Evolutionary conservation across 2,888 invertebrate genomes (phyloP).

Genomic region (Liopterus haemorrhoidalis): DNA sequence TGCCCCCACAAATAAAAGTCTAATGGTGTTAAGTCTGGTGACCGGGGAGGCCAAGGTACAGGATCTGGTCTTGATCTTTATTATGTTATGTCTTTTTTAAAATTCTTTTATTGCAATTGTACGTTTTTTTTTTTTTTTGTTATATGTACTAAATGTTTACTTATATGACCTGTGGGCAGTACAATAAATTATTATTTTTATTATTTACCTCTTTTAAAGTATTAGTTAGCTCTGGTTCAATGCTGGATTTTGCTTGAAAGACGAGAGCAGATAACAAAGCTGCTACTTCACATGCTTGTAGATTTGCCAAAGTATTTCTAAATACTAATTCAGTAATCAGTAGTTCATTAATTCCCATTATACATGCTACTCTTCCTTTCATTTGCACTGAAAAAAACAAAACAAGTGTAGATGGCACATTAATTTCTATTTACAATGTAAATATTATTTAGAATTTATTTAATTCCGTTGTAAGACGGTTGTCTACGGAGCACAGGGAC

Average conservation of each 20-base stretch:
- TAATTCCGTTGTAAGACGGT: too few species aligned
- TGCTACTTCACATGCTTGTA: constrained; percentile 87
- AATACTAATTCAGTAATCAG: constrained; percentile 92
- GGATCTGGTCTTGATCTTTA: too few species aligned
- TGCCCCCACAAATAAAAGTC: too few species aligned
- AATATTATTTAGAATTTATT: too few species aligned
- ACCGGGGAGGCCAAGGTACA: too few species aligned
- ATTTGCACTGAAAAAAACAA: constrained; percentile 54
- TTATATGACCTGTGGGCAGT: constrained; percentile 1
- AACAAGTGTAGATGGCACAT: too few species aligned
- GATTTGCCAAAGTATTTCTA: constrained; percentile 78
- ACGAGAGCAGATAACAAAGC: constrained; percentile 89
- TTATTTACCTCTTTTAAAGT: constrained; percentile 51
- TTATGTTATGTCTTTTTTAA: too few species aligned
- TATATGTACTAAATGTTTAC: constrained; percentile 8
- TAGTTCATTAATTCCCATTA: constrained; percentile 82
- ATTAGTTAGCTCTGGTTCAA: constrained; percentile 50
- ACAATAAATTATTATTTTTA: too few species aligned
- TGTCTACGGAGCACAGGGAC: too few species aligned
- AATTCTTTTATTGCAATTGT: too few species aligned
- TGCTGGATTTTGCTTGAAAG: constrained; percentile 62
- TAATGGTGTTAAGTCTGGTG: too few species aligned
- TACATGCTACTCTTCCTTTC: constrained; percentile 81
- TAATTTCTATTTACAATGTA: too few species aligned
- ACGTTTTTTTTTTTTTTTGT: neutral